These are phyloP conservation scores for Athrips mouffetella DNA, from an alignment of 2,888 invertebrate species.

Conservation along the genomic window DNA sequence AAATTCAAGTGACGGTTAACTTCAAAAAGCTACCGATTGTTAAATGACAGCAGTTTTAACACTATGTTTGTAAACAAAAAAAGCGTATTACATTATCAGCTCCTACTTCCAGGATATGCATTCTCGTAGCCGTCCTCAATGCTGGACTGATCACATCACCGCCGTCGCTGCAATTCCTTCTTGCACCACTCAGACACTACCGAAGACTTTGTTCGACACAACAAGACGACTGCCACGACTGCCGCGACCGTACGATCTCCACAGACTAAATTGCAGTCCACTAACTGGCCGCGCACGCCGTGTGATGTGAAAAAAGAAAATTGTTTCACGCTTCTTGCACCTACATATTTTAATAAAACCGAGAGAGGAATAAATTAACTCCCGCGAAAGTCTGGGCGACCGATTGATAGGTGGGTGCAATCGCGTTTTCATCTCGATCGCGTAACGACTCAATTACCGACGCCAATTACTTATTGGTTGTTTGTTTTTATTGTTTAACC, in stretches of 20 bases:
- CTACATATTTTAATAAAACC: slow-evolving; percentile 69
- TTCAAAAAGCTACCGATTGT: slow-evolving; percentile 26
- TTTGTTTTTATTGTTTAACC: slow-evolving; percentile 1
- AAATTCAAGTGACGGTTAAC: not conserved
- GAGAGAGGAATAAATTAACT: slow-evolving; percentile 66
- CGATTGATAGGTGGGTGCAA: slow-evolving; percentile 54
- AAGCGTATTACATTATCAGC: slow-evolving; percentile 68
- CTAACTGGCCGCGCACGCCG: slow-evolving; percentile 35
- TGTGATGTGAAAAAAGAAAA: slow-evolving; percentile 68
- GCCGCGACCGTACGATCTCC: slow-evolving; percentile 50
- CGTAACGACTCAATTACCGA: slow-evolving; percentile 48
- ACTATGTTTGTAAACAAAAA: slow-evolving; percentile 40
- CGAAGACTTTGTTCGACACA: slow-evolving; percentile 3
- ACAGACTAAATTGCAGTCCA: slow-evolving; percentile 46
- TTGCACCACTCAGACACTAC: slow-evolving; percentile 25
- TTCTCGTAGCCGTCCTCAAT: slow-evolving; percentile 47
- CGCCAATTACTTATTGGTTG: slow-evolving; percentile 33
- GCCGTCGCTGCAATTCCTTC: slow-evolving; percentile 27
- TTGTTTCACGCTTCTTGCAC: slow-evolving; percentile 73
- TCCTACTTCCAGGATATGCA: slow-evolving; percentile 75
- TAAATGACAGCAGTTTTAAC: slow-evolving; percentile 29
- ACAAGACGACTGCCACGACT: slow-evolving; percentile 40
- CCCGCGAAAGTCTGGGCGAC: slow-evolving; percentile 67
- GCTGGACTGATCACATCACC: slow-evolving; percentile 48
- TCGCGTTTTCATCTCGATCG: slow-evolving; percentile 67